These are phyloP conservation scores for Chironomus tepperi DNA, from an alignment of 1,140 invertebrate genomes.

Conservation along the genomic window DNA sequence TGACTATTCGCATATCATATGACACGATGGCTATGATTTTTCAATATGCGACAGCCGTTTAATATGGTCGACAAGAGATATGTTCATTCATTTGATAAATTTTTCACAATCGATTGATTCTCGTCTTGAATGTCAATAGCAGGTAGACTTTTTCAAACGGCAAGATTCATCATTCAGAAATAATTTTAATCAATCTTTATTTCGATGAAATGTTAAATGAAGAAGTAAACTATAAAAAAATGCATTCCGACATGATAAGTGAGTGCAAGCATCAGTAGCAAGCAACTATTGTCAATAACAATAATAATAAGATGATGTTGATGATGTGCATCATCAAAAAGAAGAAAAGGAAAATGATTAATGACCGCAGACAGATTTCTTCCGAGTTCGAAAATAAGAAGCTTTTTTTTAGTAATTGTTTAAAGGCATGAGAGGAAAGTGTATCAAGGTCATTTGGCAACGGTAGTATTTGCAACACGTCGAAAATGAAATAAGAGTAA, in stretches of 20 bases:
- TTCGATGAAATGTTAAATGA: neutral
- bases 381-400: neutral
- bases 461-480: constrained; percentile 4
- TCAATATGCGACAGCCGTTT: too few relatives aligned
- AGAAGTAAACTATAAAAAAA: neutral
- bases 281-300: neutral
- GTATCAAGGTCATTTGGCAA: constrained; percentile 5
- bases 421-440: neutral
- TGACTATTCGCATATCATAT: too few relatives aligned
- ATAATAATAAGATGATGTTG: neutral
- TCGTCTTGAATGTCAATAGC: neutral
- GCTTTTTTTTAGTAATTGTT: too few relatives aligned
- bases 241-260: neutral
- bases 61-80: neutral
- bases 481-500: neutral
- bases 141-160: neutral
- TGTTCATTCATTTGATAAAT: neutral
- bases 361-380: constrained; percentile 13
- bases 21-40: too few relatives aligned
- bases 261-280: constrained; percentile 4
- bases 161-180: neutral
- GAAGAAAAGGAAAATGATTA: constrained; percentile 16
- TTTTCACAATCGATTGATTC: neutral
- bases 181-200: neutral
- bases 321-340: neutral